Evolutionary conservation across 2,113 vertebrate genomes (phyloP).

Genomic region (Ptyas mucosa): DNA sequence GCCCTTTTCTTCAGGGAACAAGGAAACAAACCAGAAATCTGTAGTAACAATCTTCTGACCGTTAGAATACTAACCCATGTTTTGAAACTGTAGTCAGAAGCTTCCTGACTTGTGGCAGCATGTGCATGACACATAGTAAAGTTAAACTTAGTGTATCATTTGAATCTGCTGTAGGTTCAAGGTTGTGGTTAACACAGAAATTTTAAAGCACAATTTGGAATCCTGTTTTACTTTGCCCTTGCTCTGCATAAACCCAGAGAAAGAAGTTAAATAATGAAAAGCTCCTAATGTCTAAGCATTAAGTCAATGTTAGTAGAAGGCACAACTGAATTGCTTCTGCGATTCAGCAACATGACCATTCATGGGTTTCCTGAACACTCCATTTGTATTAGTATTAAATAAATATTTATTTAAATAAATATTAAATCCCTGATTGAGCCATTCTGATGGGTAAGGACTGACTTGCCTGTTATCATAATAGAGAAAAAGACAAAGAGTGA

Average conservation of each 20-base stretch:
- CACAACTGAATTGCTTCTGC: not conserved
- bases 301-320: not conserved
- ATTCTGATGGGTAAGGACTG: not conserved
- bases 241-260: not conserved
- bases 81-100: not conserved
- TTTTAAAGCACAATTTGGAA: not conserved
- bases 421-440: not conserved
- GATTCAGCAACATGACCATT: not conserved
- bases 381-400: not conserved
- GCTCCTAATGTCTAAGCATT: not conserved
- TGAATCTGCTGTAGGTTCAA: not conserved
- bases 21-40: not conserved
- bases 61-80: not conserved
- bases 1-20: not conserved
- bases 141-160: not conserved
- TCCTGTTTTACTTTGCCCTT: not conserved
- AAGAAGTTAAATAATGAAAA: not conserved
- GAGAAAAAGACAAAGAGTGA: not conserved
- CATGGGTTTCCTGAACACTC: not conserved
- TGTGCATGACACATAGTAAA: not conserved
- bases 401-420: no score
- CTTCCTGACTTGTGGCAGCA: not conserved
- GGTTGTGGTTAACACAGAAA: not conserved
- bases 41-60: not conserved
- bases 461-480: not conserved